phyloP scores from a whole-genome alignment of 2,797 vertebrate species.

The Mustela erminea region DNA sequence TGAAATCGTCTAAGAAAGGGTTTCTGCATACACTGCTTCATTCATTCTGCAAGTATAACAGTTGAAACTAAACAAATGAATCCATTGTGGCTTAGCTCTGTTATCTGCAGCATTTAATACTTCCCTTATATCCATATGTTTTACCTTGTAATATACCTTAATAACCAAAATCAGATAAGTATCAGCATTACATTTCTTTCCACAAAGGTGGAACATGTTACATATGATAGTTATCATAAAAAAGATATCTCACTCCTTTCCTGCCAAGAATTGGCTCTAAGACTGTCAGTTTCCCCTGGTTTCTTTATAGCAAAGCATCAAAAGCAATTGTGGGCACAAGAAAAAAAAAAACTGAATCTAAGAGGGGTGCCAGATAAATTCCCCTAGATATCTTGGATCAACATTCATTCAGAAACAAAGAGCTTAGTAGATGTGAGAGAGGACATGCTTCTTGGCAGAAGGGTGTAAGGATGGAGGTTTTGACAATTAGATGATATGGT shows the following conservation, averaged over 20 bases:
- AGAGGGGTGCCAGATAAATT: not conserved
- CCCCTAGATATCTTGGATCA: not conserved
- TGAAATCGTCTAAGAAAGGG: not conserved
- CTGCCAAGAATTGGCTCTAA: constrained; percentile 29
- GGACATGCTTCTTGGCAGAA: not conserved
- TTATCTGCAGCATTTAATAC: constrained; percentile 77
- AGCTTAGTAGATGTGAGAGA: not conserved
- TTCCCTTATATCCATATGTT: constrained; percentile 72
- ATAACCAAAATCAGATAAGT: constrained; percentile 75
- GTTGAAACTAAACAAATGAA: constrained; percentile 80
- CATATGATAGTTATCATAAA: constrained; percentile 29
- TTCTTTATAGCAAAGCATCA: constrained; percentile 52
- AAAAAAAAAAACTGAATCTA: not conserved
- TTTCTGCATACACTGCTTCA: constrained; percentile 80
- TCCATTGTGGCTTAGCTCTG: constrained; percentile 61
- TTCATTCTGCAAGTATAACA: constrained; percentile 84
- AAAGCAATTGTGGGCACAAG: not conserved
- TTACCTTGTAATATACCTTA: constrained; percentile 75
- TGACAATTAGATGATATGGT: not conserved
- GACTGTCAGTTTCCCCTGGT: constrained; percentile 38
- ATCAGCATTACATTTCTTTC: constrained; percentile 69
- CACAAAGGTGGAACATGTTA: constrained; percentile 35
- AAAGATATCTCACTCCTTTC: constrained; percentile 65
- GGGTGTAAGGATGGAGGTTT: not conserved
- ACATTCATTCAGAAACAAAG: not conserved